A percentile compares a stretch with the other conserved stretches of the same genome.
Conservation (phyloP, 30 jellyfish, hydroid and myxozoan genomes). For the Morbakka virulenta region DNA sequence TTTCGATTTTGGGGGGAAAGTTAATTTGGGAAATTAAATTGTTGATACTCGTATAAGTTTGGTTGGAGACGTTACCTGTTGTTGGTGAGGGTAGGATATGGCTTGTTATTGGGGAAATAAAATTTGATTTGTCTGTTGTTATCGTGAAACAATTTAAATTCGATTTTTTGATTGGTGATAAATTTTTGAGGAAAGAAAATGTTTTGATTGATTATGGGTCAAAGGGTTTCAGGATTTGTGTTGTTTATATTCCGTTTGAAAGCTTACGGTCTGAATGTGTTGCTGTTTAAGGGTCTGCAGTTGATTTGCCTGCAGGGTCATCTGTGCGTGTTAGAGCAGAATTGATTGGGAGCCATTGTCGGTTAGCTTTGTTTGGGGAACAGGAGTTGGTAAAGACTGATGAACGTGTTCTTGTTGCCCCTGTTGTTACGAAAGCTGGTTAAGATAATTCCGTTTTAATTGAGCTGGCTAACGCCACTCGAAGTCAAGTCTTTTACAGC, state of each 20-base stretch:
- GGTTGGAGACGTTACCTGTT: background rate
- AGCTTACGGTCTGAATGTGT: too few relatives aligned
- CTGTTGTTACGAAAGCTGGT: too few relatives aligned
- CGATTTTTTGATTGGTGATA: conserved; percentile 39
- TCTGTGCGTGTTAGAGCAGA: conserved; percentile 36
- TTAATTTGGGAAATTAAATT: background rate
- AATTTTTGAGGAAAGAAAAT: too few relatives aligned
- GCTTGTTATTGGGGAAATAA: background rate
- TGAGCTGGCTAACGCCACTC: conserved; percentile 52
- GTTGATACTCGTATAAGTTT: too few relatives aligned
- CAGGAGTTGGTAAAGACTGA: conserved; percentile 49
- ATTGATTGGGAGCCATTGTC: conserved; percentile 58
- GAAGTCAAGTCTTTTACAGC: conserved; percentile 42
- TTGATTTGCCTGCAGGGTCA: too few relatives aligned
- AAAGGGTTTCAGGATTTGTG: background rate
- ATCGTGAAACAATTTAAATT: too few relatives aligned
- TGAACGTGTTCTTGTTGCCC: too few relatives aligned
- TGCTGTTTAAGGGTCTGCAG: too few relatives aligned
- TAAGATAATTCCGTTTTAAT: too few relatives aligned
- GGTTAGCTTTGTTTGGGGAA: conserved; percentile 51
- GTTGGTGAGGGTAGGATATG: conserved; percentile 16
- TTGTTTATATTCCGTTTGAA: conserved; percentile 34
- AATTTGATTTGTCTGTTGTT: too few relatives aligned
- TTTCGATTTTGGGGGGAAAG: conserved; percentile 18
- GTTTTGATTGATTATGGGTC: conserved; percentile 57